Evolutionary conservation across 2,888 invertebrate species (phyloP), one percentile per base, ranked within the genome.

Genomic region (Dyspetes luteomarginatus): DNA sequence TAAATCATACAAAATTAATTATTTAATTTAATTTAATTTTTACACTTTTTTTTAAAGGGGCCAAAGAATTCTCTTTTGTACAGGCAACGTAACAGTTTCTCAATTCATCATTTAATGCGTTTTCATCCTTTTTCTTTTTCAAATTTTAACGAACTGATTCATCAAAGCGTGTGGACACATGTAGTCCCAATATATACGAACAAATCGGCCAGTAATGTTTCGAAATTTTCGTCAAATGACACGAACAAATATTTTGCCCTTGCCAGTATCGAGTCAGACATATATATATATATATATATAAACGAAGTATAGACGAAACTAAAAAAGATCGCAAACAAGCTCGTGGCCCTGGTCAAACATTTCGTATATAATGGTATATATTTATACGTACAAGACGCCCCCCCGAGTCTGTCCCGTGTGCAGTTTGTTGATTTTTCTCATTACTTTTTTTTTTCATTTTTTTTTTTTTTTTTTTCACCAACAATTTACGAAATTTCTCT

Each of bases 351-450:
- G 74, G 74, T 69, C 78, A 76, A 83, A 83, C 78, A 81, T 83
- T 75, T 75, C 62, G 65, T 65, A 65, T 60, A 43, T 79, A 75
- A 78, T 71, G 45, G 62, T 58, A 50, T 68, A 50, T 43, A 45
- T 45, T 48, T 28, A 19, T 28, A 65, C 45, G 45, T 24, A n/a
- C 48, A 19, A 73, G 62, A 17, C 62, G 55, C 72, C 60, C n/a
- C n/a, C n/a, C n/a, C n/a, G n/a, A n/a, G 48, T 56, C 41, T 74
- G 58, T 56, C 45, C 55, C 62, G 17, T 41, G 43, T 82, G 78
- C 72, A 72, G 62, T 71, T 60, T 83, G 80, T 83, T 83, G 83
- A 78, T 83, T 83, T 83, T 83, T 82, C 82, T 82, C 78, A 83
- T 83, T 82, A 78, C 64, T 50, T 50, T 75, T 60, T n/a, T 19